These are phyloP conservation scores for Drosophila meridionalis DNA, from an alignment of 2,888 invertebrate genomes.

Conservation along the genomic window DNA sequence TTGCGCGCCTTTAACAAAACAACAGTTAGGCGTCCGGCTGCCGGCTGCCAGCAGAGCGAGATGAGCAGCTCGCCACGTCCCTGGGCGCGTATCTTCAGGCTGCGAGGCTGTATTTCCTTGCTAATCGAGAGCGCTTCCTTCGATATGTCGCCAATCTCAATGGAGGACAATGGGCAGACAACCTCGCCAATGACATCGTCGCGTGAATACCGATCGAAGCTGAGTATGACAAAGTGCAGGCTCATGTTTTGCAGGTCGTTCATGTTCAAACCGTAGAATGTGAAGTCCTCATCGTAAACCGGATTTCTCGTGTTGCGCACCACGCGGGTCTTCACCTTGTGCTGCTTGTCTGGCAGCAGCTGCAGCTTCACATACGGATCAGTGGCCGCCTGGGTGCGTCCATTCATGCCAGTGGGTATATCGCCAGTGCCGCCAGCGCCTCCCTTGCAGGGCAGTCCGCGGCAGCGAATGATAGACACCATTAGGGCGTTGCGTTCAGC, in stretches of 20 bases:
- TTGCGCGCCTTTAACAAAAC: constrained; percentile 98
- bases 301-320: constrained; percentile 98
- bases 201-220: constrained; percentile 98
- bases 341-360: constrained; percentile 98
- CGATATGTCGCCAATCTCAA: constrained; percentile 89
- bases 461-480: constrained; percentile 96
- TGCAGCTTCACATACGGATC: constrained; percentile 99
- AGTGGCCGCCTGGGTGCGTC: constrained; percentile 85
- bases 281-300: constrained; percentile 99
- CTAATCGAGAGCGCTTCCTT: constrained; percentile 92
- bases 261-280: constrained; percentile 96
- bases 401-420: constrained; percentile 84
- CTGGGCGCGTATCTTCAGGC: constrained; percentile 96
- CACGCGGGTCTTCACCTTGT: constrained; percentile 98
- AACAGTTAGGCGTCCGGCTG: constrained; percentile 97
- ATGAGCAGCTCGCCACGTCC: constrained; percentile 97
- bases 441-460: constrained; percentile 90
- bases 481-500: constrained; percentile 95
- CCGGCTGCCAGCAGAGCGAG: constrained; percentile 99
- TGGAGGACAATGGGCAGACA: constrained; percentile 91
- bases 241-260: constrained; percentile 95
- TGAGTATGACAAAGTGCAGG: constrained; percentile 96
- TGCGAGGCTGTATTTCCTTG: constrained; percentile 96
- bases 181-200: constrained; percentile 99
- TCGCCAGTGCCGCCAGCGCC: constrained; percentile 87